phyloP scores from a whole-genome alignment of 2,113 vertebrate species.

The Myotis yumanensis region DNA sequence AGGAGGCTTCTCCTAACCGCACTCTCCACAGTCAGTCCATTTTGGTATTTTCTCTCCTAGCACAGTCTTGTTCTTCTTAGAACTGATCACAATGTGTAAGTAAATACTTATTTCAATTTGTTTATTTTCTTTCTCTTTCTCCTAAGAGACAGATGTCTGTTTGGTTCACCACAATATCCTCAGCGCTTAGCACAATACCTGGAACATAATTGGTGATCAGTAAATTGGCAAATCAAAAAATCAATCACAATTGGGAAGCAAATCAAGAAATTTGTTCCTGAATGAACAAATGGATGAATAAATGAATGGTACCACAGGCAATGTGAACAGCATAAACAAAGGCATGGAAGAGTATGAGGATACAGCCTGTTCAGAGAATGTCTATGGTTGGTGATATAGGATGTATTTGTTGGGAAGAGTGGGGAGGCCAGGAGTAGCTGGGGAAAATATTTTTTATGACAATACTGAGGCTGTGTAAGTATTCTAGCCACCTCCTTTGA shows the following conservation, averaged over 20 bases:
- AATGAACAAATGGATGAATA: neutral
- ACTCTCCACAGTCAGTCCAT: neutral
- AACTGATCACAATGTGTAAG: neutral
- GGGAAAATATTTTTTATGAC: neutral
- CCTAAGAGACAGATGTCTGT: neutral
- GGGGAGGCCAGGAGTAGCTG: neutral
- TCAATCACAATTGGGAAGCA: neutral
- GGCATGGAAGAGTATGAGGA: neutral
- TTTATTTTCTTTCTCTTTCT: neutral
- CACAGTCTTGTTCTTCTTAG: neutral
- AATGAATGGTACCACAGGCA: neutral
- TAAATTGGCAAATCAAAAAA: neutral
- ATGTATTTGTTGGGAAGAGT: neutral
- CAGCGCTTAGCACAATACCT: neutral
- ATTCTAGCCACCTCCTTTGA: neutral
- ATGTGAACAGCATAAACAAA: neutral
- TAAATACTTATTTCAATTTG: neutral
- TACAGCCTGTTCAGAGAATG: neutral
- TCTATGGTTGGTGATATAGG: neutral
- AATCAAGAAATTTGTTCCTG: neutral
- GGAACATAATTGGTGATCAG: neutral
- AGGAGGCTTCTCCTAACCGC: neutral
- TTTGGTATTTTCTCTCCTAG: neutral
- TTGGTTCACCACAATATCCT: neutral
- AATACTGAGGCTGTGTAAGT: neutral